A percentile compares a stretch with the other conserved stretches of the same genome.
phyloP scores from a whole-genome alignment of 2,113 vertebrate species.

The Axis porcinus region DNA sequence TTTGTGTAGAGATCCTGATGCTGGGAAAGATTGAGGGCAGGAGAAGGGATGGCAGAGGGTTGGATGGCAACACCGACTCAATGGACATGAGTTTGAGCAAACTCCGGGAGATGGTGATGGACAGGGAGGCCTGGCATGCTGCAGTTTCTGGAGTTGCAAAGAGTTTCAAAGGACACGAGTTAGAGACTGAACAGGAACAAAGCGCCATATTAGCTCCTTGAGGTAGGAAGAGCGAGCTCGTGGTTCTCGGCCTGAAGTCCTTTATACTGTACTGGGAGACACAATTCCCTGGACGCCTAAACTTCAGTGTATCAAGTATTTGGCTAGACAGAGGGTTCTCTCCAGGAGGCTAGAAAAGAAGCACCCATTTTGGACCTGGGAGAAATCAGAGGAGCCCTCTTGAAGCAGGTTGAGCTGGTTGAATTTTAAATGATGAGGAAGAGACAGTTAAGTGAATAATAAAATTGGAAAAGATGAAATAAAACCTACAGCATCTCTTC shows the following conservation, averaged over 20 bases:
- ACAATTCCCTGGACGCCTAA: neutral
- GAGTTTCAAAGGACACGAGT: neutral
- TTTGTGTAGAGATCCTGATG: neutral
- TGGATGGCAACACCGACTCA: neutral
- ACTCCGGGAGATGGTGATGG: neutral
- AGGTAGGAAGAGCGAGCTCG: neutral
- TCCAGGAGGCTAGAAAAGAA: neutral
- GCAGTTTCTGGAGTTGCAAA: rapidly evolving
- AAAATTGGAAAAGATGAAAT: neutral
- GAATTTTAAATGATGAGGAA: neutral
- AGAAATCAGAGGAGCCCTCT: neutral
- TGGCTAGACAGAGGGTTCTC: neutral
- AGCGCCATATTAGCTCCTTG: neutral
- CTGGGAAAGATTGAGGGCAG: neutral
- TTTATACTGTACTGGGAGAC: neutral
- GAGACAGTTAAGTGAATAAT: neutral
- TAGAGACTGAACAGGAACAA: neutral
- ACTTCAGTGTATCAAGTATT: neutral
- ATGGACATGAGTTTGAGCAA: neutral
- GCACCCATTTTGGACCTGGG: neutral
- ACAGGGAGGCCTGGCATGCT: neutral
- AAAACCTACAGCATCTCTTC: neutral
- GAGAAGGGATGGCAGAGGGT: neutral
- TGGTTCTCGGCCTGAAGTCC: neutral
- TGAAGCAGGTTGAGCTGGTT: neutral